Evolutionary conservation across 2,113 vertebrate genomes (phyloP), one percentile per base, ranked within the genome.

Genomic region (Urocitellus parryii): DNA sequence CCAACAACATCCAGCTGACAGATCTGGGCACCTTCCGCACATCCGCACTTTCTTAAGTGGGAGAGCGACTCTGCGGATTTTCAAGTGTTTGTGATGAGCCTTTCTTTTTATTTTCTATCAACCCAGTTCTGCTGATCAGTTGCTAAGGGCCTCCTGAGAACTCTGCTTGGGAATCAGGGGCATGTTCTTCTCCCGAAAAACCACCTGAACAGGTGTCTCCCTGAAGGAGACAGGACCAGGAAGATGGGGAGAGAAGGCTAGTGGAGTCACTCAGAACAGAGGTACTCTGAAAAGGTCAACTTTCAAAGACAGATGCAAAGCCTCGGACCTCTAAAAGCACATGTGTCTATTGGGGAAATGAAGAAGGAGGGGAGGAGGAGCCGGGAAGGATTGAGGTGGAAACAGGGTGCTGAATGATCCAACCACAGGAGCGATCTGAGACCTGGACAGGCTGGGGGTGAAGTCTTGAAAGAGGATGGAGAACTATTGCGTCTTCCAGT

Each of bases 361-460:
- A 9, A n/a, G 22, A 37, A 37, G 13, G 34, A 27, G 8, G 63
- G 3, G 4, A 2, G 4, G 2, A 32, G 0, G 5, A 0, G 5
- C 0, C 29, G 32, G 6, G 16, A 10, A 24, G 61, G 37, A 45
- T 65, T 8, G 6, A 76, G 20, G 58, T 17, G 18, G 18, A 45
- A 90, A 39, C 1, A 10, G 24, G 27, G 39, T 5, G 25, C 9
- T 12, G 24, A 67, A 0, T 16, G 37, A 63, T 7, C 42, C 48
- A n/a, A 77, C 25, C 3, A 6, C 4, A 0, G 4, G 1, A 16
- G 18, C 32, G 45, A 22, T 5, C 5, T 9, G 24, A 24, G 51
- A 13, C 2, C 14, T 45, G 25, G 8, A 37, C 14, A 37, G 16
- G 27, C 12, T 32, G 56, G 17, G 45, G 29, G 16, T 12, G 8